Conservation (phyloP, 2,888 invertebrate genomes). For the Pherbina coryleti region DNA sequence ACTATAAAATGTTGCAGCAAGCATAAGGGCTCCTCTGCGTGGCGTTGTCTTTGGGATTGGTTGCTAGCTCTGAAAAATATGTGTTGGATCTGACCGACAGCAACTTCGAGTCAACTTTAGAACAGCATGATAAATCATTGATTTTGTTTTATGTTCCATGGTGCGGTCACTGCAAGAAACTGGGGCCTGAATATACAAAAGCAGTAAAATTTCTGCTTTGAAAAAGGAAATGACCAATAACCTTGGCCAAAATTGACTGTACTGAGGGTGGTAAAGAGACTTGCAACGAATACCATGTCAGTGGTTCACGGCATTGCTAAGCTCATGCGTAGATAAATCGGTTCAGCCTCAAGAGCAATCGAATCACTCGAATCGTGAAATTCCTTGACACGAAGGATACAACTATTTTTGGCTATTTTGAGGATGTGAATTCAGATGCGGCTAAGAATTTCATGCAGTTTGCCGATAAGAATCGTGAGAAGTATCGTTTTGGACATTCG, state of each 20-base stretch:
- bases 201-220: conserved; percentile 91
- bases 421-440: conserved; percentile 79
- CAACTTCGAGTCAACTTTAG: conserved; percentile 79
- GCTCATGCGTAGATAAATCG: conserved; percentile 92
- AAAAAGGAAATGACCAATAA: conserved; percentile 86
- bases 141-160: conserved; percentile 97
- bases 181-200: conserved; percentile 96
- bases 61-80: conserved; percentile 74
- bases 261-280: conserved; percentile 91
- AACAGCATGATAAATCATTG: conserved; percentile 84
- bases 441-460: conserved; percentile 88
- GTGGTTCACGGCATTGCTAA: conserved; percentile 85
- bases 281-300: conserved; percentile 90
- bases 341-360: conserved; percentile 93
- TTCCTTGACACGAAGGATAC: conserved; percentile 84
- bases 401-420: conserved; percentile 85
- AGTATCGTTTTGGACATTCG: conserved; percentile 89
- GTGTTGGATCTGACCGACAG: conserved; percentile 84
- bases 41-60: conserved; percentile 40
- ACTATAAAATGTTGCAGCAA: neutral
- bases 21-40: conserved; percentile 47
- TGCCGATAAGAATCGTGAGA: conserved; percentile 91
- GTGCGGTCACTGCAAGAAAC: conserved; percentile 98
- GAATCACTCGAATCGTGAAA: conserved; percentile 77
- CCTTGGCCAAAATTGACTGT: conserved; percentile 90